phyloP scores from a whole-genome alignment of 1,140 invertebrate species.

The Ostrea edulis region DNA sequence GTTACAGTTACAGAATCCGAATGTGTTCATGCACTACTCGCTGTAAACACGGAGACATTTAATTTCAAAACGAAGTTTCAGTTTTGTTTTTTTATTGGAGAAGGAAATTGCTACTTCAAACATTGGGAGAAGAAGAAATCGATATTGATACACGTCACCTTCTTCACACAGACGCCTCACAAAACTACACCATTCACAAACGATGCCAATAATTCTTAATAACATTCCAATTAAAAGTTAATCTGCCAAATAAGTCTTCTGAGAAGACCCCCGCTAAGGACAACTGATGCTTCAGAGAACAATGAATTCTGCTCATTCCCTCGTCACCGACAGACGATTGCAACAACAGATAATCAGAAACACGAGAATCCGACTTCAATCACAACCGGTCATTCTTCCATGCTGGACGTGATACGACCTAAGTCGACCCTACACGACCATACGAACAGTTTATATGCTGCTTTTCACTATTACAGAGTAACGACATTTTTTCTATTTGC shows the following conservation, averaged over 20 bases:
- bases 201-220: conserved; percentile 15
- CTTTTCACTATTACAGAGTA: too few species aligned
- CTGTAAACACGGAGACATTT: background rate
- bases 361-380: background rate
- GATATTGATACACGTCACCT: background rate
- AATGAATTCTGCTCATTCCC: background rate
- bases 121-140: background rate
- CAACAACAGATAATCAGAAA: background rate
- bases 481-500: too few species aligned
- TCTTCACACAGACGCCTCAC: background rate
- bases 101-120: background rate
- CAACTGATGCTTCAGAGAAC: background rate
- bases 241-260: conserved; percentile 24
- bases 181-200: background rate
- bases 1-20: background rate
- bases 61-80: background rate
- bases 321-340: background rate
- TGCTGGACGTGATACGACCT: background rate
- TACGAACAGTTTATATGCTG: too few species aligned
- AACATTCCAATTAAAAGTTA: conserved; percentile 35
- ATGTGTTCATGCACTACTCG: background rate
- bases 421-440: background rate
- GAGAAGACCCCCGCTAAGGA: background rate
- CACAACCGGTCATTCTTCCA: background rate
- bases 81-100: background rate